phyloP scores from a whole-genome alignment of 2,797 vertebrate species.

The Thalassophryne amazonica region DNA sequence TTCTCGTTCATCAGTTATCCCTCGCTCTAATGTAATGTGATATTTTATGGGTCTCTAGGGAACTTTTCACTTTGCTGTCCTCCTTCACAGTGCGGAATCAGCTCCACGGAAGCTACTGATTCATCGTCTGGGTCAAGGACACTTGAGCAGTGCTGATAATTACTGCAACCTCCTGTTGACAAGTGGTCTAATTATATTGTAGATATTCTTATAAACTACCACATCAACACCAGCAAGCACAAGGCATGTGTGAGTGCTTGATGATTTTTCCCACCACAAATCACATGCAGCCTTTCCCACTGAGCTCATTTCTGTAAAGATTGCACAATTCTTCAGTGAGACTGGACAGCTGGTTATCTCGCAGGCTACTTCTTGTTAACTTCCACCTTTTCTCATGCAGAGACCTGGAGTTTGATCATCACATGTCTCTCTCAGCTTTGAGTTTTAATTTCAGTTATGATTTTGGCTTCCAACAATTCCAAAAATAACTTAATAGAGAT shows the following conservation, averaged over 20 bases:
- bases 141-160: background rate
- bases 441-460: too few relatives aligned
- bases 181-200: background rate
- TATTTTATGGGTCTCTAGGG: slow-evolving; percentile 26
- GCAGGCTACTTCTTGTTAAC: background rate
- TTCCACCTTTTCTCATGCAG: background rate
- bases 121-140: slow-evolving; percentile 21
- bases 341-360: background rate
- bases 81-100: slow-evolving; percentile 1
- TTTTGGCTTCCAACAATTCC: too few relatives aligned
- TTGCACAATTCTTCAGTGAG: background rate
- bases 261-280: background rate
- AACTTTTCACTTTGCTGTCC: slow-evolving; percentile 31
- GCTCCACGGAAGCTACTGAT: slow-evolving; percentile 1
- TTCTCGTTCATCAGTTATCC: slow-evolving; percentile 40
- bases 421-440: slow-evolving; percentile 10
- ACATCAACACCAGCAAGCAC: background rate
- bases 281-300: background rate
- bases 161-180: background rate
- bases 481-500: too few relatives aligned
- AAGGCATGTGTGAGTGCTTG: background rate
- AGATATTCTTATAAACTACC: background rate
- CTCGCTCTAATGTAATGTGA: slow-evolving; percentile 37
- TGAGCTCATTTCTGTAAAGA: background rate
- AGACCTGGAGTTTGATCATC: slow-evolving; percentile 4